Evolutionary conservation across 2,113 vertebrate genomes (phyloP).

Genomic region (Psammodynastes pulverulentus): DNA sequence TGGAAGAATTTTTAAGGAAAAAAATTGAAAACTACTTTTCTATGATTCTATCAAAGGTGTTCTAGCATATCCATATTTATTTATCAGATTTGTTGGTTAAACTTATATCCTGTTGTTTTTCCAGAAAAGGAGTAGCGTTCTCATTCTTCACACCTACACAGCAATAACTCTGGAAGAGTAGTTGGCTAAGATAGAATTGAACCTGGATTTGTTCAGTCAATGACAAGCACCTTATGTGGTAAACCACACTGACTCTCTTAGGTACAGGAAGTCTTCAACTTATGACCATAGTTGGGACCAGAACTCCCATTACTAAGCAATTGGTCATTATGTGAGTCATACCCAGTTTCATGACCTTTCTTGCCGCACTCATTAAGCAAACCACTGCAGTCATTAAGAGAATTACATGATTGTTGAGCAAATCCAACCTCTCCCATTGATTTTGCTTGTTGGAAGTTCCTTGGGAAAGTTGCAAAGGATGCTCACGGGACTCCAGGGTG

Average conservation of each 20-base stretch:
- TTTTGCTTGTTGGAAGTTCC: background rate
- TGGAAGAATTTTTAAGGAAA: conserved; percentile 55
- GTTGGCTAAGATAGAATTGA: background rate
- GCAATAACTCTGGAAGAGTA: background rate
- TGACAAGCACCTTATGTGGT: background rate
- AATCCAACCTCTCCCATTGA: background rate
- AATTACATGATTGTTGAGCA: background rate
- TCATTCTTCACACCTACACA: background rate
- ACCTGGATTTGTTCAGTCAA: background rate
- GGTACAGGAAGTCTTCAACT: background rate
- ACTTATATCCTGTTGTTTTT: background rate
- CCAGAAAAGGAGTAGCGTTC: background rate
- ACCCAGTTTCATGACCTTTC: background rate
- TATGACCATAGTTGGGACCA: background rate
- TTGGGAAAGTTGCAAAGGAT: background rate
- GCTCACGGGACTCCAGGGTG: background rate
- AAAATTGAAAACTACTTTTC: conserved; percentile 59
- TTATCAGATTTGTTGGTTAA: background rate
- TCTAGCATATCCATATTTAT: conserved; percentile 27
- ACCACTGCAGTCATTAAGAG: background rate
- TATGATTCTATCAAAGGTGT: conserved; percentile 41
- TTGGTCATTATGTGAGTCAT: background rate
- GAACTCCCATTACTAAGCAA: too few relatives aligned
- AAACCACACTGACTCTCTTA: background rate
- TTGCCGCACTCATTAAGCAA: background rate